Conservation (phyloP, 2,888 invertebrate genomes). For the Sminthurinus aureus region DNA sequence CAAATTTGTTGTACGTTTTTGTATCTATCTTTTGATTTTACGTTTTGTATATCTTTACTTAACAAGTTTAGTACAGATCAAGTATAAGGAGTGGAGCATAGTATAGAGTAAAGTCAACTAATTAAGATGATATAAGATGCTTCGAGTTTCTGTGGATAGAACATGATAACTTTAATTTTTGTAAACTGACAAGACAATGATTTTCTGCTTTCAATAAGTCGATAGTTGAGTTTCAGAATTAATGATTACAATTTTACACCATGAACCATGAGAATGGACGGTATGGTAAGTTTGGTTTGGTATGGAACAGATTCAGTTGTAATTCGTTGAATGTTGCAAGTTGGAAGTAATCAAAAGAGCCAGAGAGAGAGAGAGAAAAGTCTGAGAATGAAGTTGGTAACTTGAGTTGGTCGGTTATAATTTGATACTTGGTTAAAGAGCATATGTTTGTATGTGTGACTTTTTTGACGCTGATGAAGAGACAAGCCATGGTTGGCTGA, state of each 20-base stretch:
- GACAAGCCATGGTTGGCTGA: conserved; percentile 31
- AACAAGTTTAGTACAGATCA: not conserved
- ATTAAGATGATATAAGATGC: too few species aligned
- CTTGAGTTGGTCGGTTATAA: conserved; percentile 17
- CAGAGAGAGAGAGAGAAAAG: not conserved
- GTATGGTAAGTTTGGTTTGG: too few species aligned
- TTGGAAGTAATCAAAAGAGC: not conserved
- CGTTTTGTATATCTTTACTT: not conserved
- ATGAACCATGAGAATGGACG: too few species aligned
- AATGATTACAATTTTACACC: too few species aligned
- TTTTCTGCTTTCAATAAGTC: too few species aligned
- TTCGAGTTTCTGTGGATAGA: too few species aligned
- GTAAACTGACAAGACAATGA: too few species aligned
- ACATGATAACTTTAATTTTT: too few species aligned
- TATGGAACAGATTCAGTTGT: too few species aligned
- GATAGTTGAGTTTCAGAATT: too few species aligned
- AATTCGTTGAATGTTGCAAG: not conserved
- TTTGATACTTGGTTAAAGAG: conserved; percentile 31
- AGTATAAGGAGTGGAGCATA: too few species aligned
- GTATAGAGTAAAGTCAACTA: too few species aligned
- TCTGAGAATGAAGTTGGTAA: conserved; percentile 11
- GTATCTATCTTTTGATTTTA: not conserved
- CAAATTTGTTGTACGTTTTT: not conserved
- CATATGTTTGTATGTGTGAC: conserved; percentile 27
- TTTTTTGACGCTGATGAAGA: conserved; percentile 26